These are phyloP conservation scores for Meles meles DNA, from an alignment of 2,113 vertebrate genomes.

Conservation along the genomic window DNA sequence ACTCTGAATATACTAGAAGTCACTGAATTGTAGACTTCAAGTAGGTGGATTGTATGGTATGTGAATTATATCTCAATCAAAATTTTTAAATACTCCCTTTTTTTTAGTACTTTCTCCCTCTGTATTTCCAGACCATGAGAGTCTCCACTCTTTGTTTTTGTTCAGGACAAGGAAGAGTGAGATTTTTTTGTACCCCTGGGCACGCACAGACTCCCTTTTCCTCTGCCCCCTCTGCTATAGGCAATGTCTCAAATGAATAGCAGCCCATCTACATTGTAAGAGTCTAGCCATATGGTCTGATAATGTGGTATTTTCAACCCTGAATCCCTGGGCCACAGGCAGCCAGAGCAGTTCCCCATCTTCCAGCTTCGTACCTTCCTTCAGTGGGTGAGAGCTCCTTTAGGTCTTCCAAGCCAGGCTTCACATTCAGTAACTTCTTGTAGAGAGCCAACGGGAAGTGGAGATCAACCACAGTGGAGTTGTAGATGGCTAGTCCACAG, in stretches of 20 bases:
- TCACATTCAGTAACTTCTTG: slow-evolving; percentile 93
- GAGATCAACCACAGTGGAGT: slow-evolving; percentile 96
- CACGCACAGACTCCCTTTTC: background rate
- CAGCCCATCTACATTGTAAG: background rate
- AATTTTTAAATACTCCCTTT: background rate
- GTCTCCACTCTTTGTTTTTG: background rate
- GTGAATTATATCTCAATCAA: background rate
- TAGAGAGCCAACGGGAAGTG: slow-evolving; percentile 96
- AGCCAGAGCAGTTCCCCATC: background rate
- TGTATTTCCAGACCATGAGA: background rate
- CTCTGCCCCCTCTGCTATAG: background rate
- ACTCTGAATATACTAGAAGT: background rate
- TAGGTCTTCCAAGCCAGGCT: slow-evolving; percentile 91
- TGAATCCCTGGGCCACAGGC: background rate
- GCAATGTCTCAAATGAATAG: background rate
- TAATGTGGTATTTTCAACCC: background rate
- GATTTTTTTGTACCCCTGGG: background rate
- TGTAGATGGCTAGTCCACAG: slow-evolving; percentile 97
- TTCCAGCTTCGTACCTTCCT: slow-evolving; percentile 88
- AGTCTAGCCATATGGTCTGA: background rate
- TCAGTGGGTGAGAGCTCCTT: slow-evolving; percentile 95
- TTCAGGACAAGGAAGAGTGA: background rate
- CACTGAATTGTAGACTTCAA: background rate
- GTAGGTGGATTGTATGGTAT: background rate
- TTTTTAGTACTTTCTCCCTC: background rate